phyloP scores from a whole-genome alignment of 1,140 invertebrate genomes.

The Ladona fulva region DNA sequence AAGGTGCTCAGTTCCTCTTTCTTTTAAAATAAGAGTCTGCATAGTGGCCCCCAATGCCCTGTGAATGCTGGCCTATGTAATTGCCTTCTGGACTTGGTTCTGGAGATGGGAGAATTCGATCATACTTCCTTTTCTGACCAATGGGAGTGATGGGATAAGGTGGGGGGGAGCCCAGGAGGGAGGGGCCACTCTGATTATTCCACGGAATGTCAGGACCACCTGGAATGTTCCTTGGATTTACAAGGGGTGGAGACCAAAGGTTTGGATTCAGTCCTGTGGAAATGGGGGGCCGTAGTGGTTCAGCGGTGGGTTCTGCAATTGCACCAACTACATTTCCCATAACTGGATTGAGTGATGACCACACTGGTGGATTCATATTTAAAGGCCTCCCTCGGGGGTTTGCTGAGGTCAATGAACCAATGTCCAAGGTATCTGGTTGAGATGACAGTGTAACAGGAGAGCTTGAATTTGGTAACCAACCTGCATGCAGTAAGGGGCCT shows the following conservation, averaged over 20 bases:
- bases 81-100: conserved; percentile 43
- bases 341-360: not conserved
- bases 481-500: not conserved
- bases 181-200: not conserved
- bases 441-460: not conserved
- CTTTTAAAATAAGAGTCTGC: conserved; percentile 44
- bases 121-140: conserved; percentile 42
- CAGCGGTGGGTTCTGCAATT: conserved; percentile 9
- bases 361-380: not conserved
- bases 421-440: not conserved
- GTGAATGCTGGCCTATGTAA: conserved; percentile 48
- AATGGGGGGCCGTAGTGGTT: conserved; percentile 15
- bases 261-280: conserved; percentile 19
- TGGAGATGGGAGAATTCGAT: conserved; percentile 41
- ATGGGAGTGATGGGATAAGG: conserved; percentile 28
- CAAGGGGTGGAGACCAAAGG: conserved; percentile 23
- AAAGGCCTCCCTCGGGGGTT: not conserved
- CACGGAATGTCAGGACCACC: conserved; percentile 11
- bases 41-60: conserved; percentile 48
- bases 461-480: not conserved
- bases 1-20: conserved; percentile 27
- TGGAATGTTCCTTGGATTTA: not conserved
- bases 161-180: conserved; percentile 15
- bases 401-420: not conserved
- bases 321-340: not conserved